Base-by-base conservation (phyloP, 2,113 vertebrate species). In the Pholis gunnellus region DNA sequence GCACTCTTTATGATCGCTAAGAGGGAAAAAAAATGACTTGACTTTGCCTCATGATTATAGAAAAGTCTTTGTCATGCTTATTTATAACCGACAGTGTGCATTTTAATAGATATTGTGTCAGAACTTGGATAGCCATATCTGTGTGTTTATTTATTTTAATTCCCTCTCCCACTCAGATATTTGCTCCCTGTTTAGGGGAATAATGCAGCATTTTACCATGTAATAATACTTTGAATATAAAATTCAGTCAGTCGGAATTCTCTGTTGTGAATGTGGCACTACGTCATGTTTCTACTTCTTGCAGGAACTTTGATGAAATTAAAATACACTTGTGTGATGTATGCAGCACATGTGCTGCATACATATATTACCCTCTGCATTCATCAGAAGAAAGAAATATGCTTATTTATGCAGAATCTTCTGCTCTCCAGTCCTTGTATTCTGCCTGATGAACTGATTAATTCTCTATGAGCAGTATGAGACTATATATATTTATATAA, bases 381-480 rank as follows among this genome's bases (percentile, higher is more conserved):
- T 64, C 48, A 75, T 29, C 27, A 18, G 31, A 63, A 75, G 38
- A 64, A 38, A 29, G 50, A 75, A 78, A 83, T 75, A 29, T 63
- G 83, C 66, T 79, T 81, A 84, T 88, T 86, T 78, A 88, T 91
- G 81, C 84, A 81, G 60, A 78, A 48, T 69, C 42, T 44, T 66
- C 46, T 80, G 71, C 77, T 78, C 87, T 59, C 36, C 63, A 34
- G 72, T 56, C 79, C 90, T 89, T 86, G 57, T 90, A 66, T 91
- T 92, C 70, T 59, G 79, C 84, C 75, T 78, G 88, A 88, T 87
- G 84, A 88, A 88, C 78, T 91, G 90, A 93, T 89, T 85, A 50
- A 87, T 89, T 87, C 69, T 81, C 65, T 34, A 77, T 75, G 75
- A 86, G 75, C 40, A 44, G 29, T 46, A 40, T 4, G 50, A 74